Evolutionary conservation across 2,888 invertebrate species (phyloP).

Genomic region (Chrysomela aeneicollis): DNA sequence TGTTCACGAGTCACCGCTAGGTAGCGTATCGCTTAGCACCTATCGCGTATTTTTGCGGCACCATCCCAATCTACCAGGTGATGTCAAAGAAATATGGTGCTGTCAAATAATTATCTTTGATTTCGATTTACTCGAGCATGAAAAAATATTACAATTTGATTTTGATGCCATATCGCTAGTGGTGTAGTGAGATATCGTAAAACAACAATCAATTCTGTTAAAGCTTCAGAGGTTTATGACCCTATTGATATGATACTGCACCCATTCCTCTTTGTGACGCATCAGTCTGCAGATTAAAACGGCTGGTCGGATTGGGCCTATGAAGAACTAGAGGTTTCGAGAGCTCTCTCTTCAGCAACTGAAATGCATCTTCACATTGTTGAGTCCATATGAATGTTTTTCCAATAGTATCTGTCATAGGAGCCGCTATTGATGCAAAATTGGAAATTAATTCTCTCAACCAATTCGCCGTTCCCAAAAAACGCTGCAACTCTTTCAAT

Average conservation of each 20-base stretch:
- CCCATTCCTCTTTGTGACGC: neutral
- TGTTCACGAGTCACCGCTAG: too few species aligned
- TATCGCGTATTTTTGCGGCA: too few species aligned
- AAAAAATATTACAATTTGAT: too few species aligned
- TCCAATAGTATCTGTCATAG: neutral
- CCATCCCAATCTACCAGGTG: too few species aligned
- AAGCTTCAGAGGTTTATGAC: neutral
- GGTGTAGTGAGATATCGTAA: too few species aligned
- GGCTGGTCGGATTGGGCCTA: neutral
- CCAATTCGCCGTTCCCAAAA: constrained; percentile 16
- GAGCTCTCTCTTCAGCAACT: neutral
- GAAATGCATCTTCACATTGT: neutral
- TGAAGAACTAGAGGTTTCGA: neutral
- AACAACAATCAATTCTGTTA: too few species aligned
- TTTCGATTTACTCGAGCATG: too few species aligned
- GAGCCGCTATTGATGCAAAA: neutral
- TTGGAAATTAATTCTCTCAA: constrained; percentile 12
- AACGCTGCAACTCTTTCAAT: neutral
- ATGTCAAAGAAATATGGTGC: too few species aligned
- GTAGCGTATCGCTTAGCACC: too few species aligned
- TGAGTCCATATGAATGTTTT: too few species aligned
- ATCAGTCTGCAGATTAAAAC: constrained; percentile 7
- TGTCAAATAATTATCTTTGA: too few species aligned
- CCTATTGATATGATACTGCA: neutral
- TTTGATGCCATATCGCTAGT: too few species aligned